Evolutionary conservation across 2,888 invertebrate species (phyloP), one percentile per base, ranked within the genome.

Genomic region (Netelia inedita): DNA sequence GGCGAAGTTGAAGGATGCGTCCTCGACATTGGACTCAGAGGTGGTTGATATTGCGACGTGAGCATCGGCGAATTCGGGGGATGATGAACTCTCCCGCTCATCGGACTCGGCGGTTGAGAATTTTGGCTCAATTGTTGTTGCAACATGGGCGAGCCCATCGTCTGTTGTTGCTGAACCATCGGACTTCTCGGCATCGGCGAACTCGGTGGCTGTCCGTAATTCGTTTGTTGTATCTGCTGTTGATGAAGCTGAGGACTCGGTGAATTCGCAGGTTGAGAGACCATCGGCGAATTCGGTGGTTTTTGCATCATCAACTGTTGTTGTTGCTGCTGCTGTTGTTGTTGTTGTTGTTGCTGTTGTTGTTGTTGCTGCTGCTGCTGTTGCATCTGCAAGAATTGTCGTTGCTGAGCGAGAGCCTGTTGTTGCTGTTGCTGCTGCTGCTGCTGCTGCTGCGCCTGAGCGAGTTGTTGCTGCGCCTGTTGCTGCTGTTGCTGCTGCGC

Each of bases 131-230:
- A 85, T 55, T 93, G 93, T 53, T 93, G 93, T 53, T 94, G 93
- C 11, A 94, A 89, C 94, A 94, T 94, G 0, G 94, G 94, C 2
- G 94, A 94, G n/a, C 93, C 93, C 90, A 94, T 93, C 0, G 93
- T 92, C 46, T 93, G 94, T 41, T 94, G 94, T 41, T 94, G 84
- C 46, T 88, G 90, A 2, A 94, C 91, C 90, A 93, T 93, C 1
- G 94, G 94, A 81, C 94, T 94, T 2, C 93, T 91, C 6, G 94
- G 92, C 91, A 94, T 93, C 1, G 94, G 95, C 10, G 95, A 95
- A 74, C 94, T 95, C 9, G 95, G 95, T 14, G 95, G 95, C 88
- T 94, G 94, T 11, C 92, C 94, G 61, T 93, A 93, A 83, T 90
- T 92, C 35, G 89, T 88, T 78, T 93, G 92, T 71, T 92, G 92